A percentile compares a stretch with the other conserved stretches of the same genome.
Evolutionary conservation across 2,113 vertebrate species (phyloP).

Genomic region (Polypterus bichir): DNA sequence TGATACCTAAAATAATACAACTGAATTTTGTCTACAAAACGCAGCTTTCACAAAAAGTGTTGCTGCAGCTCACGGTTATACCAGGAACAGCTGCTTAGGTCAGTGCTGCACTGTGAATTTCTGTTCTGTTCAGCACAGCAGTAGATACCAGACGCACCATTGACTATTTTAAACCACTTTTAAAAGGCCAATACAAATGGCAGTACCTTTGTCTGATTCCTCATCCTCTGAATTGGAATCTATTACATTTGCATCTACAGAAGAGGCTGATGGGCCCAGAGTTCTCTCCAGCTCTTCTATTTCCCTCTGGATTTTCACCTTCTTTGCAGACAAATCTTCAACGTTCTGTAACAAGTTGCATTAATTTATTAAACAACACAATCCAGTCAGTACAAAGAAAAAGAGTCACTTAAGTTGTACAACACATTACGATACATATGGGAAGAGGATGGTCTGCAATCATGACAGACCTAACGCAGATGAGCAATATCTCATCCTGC

Average conservation of each 20-base stretch:
- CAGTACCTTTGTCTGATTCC: constrained; percentile 11
- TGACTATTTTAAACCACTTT: no score
- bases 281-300: constrained; percentile 55
- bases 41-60: no score
- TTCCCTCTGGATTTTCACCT: constrained; percentile 49
- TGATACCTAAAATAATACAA: no score
- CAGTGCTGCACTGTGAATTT: no score
- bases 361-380: not conserved
- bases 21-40: no score
- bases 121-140: no score
- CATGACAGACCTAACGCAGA: no score
- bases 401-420: not conserved
- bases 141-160: no score
- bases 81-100: no score
- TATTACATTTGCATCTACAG: rapidly evolving
- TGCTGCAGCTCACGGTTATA: no score
- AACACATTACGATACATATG: constrained; percentile 4
- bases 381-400: not conserved
- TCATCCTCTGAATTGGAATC: constrained; percentile 8
- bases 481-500: no score
- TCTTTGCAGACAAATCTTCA: constrained; percentile 36
- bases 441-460: constrained; percentile 4
- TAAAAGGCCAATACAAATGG: not conserved
- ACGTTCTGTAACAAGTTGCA: constrained; percentile 1
- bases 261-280: constrained; percentile 25